These are phyloP conservation scores for Bungarus multicinctus DNA, from an alignment of 2,113 vertebrate species.

Conservation along the genomic window DNA sequence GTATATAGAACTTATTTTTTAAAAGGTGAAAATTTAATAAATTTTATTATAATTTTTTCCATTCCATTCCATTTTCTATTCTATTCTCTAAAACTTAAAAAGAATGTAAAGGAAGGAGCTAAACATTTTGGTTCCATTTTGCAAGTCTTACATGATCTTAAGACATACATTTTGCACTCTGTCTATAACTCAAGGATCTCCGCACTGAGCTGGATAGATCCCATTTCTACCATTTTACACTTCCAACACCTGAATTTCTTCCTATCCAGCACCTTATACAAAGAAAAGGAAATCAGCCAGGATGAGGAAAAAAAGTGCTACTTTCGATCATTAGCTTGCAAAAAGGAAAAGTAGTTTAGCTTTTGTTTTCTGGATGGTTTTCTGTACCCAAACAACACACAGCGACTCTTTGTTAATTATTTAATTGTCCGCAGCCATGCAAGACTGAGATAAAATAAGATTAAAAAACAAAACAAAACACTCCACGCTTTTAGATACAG, in stretches of 20 bases:
- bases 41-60: no score
- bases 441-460: not conserved
- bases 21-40: no score
- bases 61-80: no score
- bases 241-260: not conserved
- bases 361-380: not conserved
- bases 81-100: no score
- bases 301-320: not conserved
- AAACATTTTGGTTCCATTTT: no score
- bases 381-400: constrained; percentile 16
- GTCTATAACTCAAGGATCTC: not conserved
- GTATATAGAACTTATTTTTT: no score
- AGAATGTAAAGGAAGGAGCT: no score
- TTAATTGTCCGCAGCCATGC: not conserved
- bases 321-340: constrained; percentile 15
- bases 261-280: not conserved
- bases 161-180: not conserved
- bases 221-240: not conserved
- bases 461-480: not conserved
- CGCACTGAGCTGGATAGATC: not conserved
- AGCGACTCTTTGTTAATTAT: not conserved
- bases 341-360: constrained; percentile 5
- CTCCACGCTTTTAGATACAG: no score
- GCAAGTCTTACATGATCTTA: not conserved
- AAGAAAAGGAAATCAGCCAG: not conserved